A percentile compares a stretch with the other conserved stretches of the same genome.
phyloP scores from a whole-genome alignment of 2,888 invertebrate genomes.

The Falcaria lacertinaria region DNA sequence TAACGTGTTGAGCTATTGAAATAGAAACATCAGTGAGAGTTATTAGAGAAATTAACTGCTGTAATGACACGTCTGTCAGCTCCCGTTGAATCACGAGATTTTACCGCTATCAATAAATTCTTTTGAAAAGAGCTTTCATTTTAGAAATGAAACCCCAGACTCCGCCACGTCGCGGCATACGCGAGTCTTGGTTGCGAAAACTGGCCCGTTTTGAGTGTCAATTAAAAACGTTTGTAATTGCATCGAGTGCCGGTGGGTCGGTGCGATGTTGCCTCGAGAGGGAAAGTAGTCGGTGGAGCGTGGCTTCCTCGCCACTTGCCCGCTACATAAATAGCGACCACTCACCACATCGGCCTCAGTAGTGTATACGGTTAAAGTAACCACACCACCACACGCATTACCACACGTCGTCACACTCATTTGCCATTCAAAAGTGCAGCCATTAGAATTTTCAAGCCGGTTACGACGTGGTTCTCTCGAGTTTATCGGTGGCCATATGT shows the following conservation, averaged over 20 bases:
- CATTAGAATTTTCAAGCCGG: slow-evolving; percentile 29
- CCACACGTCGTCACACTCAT: slow-evolving; percentile 31
- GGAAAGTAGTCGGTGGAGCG: slow-evolving; percentile 68
- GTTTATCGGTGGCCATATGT: slow-evolving; percentile 39
- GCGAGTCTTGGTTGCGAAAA: slow-evolving; percentile 38
- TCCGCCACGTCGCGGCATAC: slow-evolving; percentile 33
- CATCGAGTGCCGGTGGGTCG: slow-evolving; percentile 42
- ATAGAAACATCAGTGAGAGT: slow-evolving; percentile 12
- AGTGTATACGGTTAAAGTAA: slow-evolving; percentile 47
- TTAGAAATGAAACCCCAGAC: slow-evolving; percentile 41
- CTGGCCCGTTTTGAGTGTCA: slow-evolving; percentile 30
- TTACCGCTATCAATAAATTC: slow-evolving; percentile 26
- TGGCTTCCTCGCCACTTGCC: slow-evolving; percentile 46
- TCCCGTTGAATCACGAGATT: slow-evolving; percentile 24
- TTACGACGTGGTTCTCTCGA: slow-evolving; percentile 23
- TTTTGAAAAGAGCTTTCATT: slow-evolving; percentile 49
- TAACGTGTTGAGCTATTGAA: slow-evolving; percentile 9
- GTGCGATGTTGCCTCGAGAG: slow-evolving; percentile 52
- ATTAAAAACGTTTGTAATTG: slow-evolving; percentile 42
- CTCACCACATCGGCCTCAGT: slow-evolving; percentile 27
- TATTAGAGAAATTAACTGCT: slow-evolving; percentile 13
- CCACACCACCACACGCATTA: slow-evolving; percentile 32
- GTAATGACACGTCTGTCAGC: slow-evolving; percentile 12
- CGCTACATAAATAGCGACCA: slow-evolving; percentile 18
- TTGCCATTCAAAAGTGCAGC: slow-evolving; percentile 28